Evolutionary conservation across 2,113 vertebrate genomes (phyloP), one percentile per base, ranked within the genome.

Genomic region (Scalopus aquaticus): DNA sequence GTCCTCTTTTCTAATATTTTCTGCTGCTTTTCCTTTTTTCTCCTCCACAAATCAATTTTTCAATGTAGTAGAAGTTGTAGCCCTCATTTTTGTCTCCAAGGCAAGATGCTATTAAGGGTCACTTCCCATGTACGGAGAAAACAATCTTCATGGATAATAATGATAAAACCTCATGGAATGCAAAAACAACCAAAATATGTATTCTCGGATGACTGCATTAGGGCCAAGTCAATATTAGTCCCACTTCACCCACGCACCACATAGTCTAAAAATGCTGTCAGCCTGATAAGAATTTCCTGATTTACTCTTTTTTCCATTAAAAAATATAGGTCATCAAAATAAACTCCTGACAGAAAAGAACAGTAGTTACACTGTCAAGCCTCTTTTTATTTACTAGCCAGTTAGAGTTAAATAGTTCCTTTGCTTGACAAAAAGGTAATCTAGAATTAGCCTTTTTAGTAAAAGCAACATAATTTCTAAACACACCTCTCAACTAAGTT

Each of bases 121-220:
- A 98, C 98, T 98, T 98, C 98, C 98, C 98, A 98, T 98, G 98
- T 98, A 98, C 88, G 65, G 98, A 98, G 98, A 98, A 98, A 98
- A 98, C 97, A 98, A 98, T 98, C 98, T 98, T 98, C 97, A 93
- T 91, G 98, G 97, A 98, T 98, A 98, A 98, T 98, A 98, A 98
- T 98, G 98, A 99, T 98, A 98, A 98, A 98, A 98, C 98, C 97
- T 98, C 98, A 98, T 98, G 98, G 98, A 99, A 99, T 99, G 98
- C 98, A 98, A 98, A 97, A 99, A 98, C 98, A 98, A 98, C 97
- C 96, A 98, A 98, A 98, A 98, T 98, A 98, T 98, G 98, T 98
- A 98, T 98, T 98, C 98, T 98, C 98, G 80, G 97, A 98, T 98
- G 98, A 98, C 98, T 98, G 87, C 91, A 94, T 95, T 95, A 97